Evolutionary conservation across 2,113 vertebrate species (phyloP).

Genomic region (Syngnathus scovelli): DNA sequence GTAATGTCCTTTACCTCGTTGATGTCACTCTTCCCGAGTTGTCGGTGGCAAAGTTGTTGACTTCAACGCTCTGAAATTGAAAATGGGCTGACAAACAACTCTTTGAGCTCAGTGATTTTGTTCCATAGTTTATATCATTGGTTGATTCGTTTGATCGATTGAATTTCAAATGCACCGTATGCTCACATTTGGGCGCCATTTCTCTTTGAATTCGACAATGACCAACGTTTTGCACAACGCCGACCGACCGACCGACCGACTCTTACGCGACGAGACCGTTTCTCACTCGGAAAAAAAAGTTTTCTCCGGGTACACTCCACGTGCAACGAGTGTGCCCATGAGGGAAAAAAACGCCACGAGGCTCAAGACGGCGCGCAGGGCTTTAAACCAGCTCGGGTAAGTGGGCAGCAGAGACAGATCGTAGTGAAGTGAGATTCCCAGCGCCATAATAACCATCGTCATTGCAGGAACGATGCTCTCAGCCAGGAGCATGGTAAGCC

Average conservation of each 20-base stretch:
- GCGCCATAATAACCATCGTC: constrained; percentile 69
- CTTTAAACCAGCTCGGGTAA: constrained; percentile 89
- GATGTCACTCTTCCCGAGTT: constrained; percentile 2
- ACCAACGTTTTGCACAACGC: background rate
- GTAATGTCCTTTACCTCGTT: constrained; percentile 20
- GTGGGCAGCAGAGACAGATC: constrained; percentile 81
- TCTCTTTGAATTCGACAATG: background rate
- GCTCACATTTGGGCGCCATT: background rate
- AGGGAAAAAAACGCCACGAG: constrained; percentile 73
- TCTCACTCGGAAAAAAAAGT: constrained; percentile 39
- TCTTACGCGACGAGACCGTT: too few relatives aligned
- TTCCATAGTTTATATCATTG: background rate
- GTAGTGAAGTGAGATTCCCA: constrained; percentile 79
- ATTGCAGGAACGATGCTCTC: constrained; percentile 57
- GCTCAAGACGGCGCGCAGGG: constrained; percentile 73
- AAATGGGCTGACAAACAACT: background rate
- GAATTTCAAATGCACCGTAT: background rate
- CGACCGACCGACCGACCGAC: too few relatives aligned
- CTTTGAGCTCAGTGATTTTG: background rate
- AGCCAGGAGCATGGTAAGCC: constrained; percentile 73
- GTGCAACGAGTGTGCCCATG: constrained; percentile 60
- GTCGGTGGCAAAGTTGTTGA: constrained; percentile 3
- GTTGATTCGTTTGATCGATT: background rate
- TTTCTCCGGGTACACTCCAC: constrained; percentile 64
- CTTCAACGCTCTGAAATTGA: background rate